Evolutionary conservation across 2,113 vertebrate genomes (phyloP).

Genomic region (Naja naja): DNA sequence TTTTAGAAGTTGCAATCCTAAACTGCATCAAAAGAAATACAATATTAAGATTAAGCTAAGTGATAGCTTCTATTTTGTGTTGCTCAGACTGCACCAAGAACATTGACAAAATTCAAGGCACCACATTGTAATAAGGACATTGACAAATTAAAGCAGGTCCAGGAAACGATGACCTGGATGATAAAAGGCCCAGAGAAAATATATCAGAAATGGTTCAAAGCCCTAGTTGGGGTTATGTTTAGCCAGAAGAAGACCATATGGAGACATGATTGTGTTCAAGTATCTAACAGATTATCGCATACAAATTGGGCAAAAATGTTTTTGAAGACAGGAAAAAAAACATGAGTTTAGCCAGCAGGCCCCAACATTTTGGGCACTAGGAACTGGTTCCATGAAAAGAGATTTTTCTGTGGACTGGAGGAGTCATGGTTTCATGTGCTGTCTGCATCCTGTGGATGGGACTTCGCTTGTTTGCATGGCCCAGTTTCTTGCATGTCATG

Average conservation of each 20-base stretch:
- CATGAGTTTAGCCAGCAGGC: neutral
- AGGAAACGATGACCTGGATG: neutral
- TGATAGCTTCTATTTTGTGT: neutral
- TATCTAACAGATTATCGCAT: neutral
- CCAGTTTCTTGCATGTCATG: too few relatives aligned
- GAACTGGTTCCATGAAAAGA: too few relatives aligned
- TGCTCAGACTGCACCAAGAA: neutral
- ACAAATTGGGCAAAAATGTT: neutral
- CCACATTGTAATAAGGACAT: neutral
- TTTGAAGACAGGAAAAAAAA: neutral
- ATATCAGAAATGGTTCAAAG: neutral
- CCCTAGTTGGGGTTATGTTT: neutral
- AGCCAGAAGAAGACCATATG: neutral
- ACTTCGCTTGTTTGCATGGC: too few relatives aligned
- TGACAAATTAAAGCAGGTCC: neutral
- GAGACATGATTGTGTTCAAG: neutral
- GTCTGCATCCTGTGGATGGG: too few relatives aligned
- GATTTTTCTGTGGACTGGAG: too few relatives aligned
- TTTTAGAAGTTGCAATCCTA: neutral
- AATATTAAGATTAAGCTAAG: neutral
- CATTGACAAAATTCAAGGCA: neutral
- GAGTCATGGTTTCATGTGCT: too few relatives aligned
- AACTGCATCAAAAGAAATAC: neutral
- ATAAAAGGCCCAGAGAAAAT: neutral
- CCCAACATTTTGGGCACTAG: too few relatives aligned